Evolutionary conservation across 1,140 invertebrate genomes (phyloP).

Genomic region (Ectropis grisescens): DNA sequence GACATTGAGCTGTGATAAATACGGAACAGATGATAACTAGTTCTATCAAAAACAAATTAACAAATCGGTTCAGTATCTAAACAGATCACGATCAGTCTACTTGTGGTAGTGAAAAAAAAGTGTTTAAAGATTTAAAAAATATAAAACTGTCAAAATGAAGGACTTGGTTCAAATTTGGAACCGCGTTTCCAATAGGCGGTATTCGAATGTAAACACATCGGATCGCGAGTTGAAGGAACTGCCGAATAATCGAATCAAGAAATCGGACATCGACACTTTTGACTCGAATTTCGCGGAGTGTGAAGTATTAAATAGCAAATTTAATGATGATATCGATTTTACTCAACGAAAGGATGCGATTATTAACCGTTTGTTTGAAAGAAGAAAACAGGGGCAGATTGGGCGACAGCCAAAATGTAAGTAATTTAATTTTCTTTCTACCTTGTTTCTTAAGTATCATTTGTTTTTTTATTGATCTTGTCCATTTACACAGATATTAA

Average conservation of each 20-base stretch:
- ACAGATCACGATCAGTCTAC: no score
- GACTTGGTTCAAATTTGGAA: slow-evolving; percentile 71
- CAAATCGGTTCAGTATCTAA: no score
- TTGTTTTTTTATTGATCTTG: no score
- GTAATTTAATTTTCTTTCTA: slow-evolving; percentile 26
- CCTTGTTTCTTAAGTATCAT: no score
- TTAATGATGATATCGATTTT: slow-evolving; percentile 29
- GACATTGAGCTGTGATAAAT: no score
- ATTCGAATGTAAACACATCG: slow-evolving; percentile 57
- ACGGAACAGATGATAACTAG: no score
- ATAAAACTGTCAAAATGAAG: slow-evolving; percentile 71
- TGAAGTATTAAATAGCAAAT: slow-evolving; percentile 42
- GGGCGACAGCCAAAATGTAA: slow-evolving; percentile 68
- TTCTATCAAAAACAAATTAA: no score
- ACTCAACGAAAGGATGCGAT: slow-evolving; percentile 52
- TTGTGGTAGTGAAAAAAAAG: no score
- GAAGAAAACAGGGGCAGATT: slow-evolving; percentile 49
- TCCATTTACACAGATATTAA: no score
- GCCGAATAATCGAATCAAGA: slow-evolving; percentile 32
- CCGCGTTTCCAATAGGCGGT: slow-evolving; percentile 56
- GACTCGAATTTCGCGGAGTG: slow-evolving; percentile 43
- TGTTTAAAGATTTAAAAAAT: no score
- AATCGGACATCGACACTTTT: slow-evolving; percentile 28
- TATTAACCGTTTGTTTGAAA: slow-evolving; percentile 70
- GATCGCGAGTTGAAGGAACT: slow-evolving; percentile 40